Percentiles rank a stretch among this genome's conserved stretches.
Evolutionary conservation across 2,113 vertebrate genomes (phyloP).

Genomic region (Tupaia tana): DNA sequence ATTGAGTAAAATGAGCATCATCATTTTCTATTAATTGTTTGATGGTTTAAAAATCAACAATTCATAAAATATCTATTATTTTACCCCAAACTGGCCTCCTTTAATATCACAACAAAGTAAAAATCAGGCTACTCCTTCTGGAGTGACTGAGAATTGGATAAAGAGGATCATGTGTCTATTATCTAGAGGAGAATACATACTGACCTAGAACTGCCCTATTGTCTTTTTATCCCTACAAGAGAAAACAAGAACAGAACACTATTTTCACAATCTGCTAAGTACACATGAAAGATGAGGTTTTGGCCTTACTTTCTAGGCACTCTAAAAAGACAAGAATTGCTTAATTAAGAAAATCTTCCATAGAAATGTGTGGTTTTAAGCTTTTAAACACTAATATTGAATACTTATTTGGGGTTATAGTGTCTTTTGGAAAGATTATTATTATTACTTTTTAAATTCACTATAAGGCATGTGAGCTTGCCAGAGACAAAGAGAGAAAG

Average conservation of each 20-base stretch:
- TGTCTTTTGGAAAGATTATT: not conserved
- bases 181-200: not conserved
- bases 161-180: not conserved
- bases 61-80: not conserved
- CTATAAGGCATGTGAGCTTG: too few species aligned
- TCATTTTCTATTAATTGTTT: constrained; percentile 40
- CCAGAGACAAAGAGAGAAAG: too few species aligned
- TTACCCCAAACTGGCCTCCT: not conserved
- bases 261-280: not conserved
- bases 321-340: not conserved
- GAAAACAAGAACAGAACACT: not conserved
- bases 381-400: not conserved
- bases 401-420: not conserved
- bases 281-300: not conserved
- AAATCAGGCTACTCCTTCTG: not conserved
- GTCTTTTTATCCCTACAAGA: not conserved
- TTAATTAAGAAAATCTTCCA: constrained; percentile 31
- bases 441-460: too few species aligned
- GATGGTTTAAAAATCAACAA: constrained; percentile 1
- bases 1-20: constrained; percentile 58
- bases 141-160: not conserved
- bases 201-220: not conserved
- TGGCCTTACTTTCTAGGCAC: not conserved
- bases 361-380: not conserved
- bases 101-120: constrained; percentile 28